Percentiles rank a stretch among this genome's conserved stretches.
Conservation (phyloP, 2,113 vertebrate species). For the Etheostoma cragini region DNA sequence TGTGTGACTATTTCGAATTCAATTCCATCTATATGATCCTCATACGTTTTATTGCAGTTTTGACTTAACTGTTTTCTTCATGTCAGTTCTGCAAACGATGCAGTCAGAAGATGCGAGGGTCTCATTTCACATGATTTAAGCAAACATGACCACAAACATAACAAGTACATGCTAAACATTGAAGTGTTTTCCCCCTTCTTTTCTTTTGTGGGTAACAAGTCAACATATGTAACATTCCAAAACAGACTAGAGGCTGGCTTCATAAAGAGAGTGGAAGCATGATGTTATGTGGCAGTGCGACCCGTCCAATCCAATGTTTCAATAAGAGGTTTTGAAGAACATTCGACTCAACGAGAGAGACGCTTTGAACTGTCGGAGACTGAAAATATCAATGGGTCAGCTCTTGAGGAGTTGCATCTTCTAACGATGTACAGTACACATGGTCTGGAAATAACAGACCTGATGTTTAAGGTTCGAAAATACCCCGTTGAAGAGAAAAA, state of each 20-base stretch:
- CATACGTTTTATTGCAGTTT: slow-evolving; percentile 5
- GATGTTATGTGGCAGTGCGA: slow-evolving; percentile 11
- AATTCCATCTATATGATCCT: neutral
- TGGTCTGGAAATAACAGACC: slow-evolving; percentile 19
- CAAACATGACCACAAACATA: slow-evolving; percentile 20
- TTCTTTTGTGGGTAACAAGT: slow-evolving; percentile 29
- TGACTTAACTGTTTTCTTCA: slow-evolving; percentile 21
- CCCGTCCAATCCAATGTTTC: slow-evolving; percentile 40
- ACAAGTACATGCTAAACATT: slow-evolving; percentile 10
- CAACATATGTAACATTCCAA: slow-evolving; percentile 66
- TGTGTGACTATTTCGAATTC: slow-evolving; percentile 43
- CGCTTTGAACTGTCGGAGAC: neutral
- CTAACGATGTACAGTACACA: slow-evolving; percentile 42
- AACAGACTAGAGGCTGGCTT: slow-evolving; percentile 35
- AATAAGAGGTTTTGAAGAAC: slow-evolving; percentile 15
- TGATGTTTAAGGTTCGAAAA: slow-evolving; percentile 42
- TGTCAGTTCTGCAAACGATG: slow-evolving; percentile 37
- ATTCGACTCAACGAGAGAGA: neutral
- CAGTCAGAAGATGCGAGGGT: slow-evolving; percentile 12
- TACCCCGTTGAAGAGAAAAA: slow-evolving; percentile 39
- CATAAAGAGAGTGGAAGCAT: slow-evolving; percentile 34
- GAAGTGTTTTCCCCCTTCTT: slow-evolving; percentile 2
- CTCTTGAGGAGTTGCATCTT: neutral
- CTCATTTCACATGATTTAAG: slow-evolving; percentile 9
- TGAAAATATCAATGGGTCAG: neutral